Evolutionary conservation across 2,888 invertebrate species (phyloP), one percentile per base, ranked within the genome.

Genomic region (Parnassius smintheus): DNA sequence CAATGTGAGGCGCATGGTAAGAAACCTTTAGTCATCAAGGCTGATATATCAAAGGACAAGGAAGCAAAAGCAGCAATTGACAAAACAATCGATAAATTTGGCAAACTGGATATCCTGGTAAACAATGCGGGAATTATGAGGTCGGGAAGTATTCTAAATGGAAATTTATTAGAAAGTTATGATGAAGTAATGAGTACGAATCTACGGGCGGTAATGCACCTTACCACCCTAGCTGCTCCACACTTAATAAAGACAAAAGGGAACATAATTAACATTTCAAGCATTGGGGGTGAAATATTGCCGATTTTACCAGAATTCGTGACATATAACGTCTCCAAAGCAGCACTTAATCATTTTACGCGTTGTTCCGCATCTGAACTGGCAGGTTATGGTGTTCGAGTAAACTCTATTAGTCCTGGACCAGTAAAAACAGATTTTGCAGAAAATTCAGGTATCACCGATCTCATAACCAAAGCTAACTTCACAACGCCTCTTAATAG

Each of bases 331-430:
- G 56, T 72, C 8, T 74, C 77, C 0, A 80, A 80, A 61, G 75
- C 76, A 9, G 78, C 68, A 0, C 13, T 81, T n/a, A 71, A 75
- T 49, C 71, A 76, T 61, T 80, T 80, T 51, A 70, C 76, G 0
- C 61, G 66, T 44, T 70, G 72, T 2, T 70, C 75, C 0, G 80
- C 78, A 1, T 45, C 68, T 4, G 80, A 80, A 56, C 44, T 80
- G 12, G 72, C 75, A 0, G 12, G 65, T 0, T 55, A 67, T 11
- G 76, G 76, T 1, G 74, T 80, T 0, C 70, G 80, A 65, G 80
- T 80, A 4, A 80, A 80, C 45, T 65, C 65, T 0, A 95, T 98
- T 0, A 96, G 96, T 83, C 98, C 98, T 10, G 81, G 81, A 1
- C 76, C 78, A 0, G 77, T 79, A 0, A 61, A 48, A 50, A 81